Conservation (phyloP, 1,140 invertebrate genomes). For the Drosophila pandora region DNA sequence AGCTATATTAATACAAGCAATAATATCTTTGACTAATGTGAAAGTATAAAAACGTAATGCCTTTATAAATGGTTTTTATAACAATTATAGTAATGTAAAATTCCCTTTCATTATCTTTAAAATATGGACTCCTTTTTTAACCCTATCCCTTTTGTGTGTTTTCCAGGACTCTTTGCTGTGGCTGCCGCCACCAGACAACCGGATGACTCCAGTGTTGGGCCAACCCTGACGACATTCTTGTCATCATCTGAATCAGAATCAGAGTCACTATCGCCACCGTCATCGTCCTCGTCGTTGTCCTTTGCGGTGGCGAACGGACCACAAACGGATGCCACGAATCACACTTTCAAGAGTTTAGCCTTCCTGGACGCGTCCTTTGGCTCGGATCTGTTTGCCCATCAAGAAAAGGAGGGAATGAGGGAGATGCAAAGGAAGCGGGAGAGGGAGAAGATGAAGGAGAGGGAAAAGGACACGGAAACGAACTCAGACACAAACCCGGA, state of each 20-base stretch:
- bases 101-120: not conserved
- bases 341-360: constrained; percentile 79
- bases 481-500: constrained; percentile 16
- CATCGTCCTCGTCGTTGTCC: constrained; percentile 25
- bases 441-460: constrained; percentile 5
- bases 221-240: constrained; percentile 45
- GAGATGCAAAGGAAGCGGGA: constrained; percentile 24
- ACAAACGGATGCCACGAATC: constrained; percentile 73
- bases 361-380: constrained; percentile 52
- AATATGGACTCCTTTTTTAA: not conserved
- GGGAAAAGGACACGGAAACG: not conserved
- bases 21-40: too few relatives aligned
- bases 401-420: constrained; percentile 17
- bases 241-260: constrained; percentile 29
- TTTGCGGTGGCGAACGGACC: constrained; percentile 42
- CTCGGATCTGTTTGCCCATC: constrained; percentile 56
- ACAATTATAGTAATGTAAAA: too few relatives aligned
- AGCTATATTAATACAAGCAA: too few relatives aligned
- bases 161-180: constrained; percentile 48
- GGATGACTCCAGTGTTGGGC: constrained; percentile 41
- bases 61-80: too few relatives aligned
- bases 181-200: constrained; percentile 40
- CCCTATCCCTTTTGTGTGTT: constrained; percentile 7
- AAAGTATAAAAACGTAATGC: too few relatives aligned
- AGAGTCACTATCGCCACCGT: constrained; percentile 13